These are phyloP conservation scores for Callitettix versicolor DNA, from an alignment of 1,140 invertebrate species.

Conservation along the genomic window DNA sequence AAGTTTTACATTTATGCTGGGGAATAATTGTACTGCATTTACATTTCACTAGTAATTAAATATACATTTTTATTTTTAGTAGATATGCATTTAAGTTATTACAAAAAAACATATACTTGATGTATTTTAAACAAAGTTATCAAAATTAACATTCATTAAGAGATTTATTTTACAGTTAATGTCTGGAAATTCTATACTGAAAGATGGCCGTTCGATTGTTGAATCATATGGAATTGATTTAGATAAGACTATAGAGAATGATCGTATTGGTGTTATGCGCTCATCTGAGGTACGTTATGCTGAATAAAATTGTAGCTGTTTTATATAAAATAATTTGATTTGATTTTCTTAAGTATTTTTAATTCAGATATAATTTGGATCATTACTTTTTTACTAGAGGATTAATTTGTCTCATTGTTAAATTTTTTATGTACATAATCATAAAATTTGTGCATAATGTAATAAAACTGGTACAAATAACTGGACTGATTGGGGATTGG, in stretches of 20 bases:
- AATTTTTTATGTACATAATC: no score
- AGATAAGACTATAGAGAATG: constrained; percentile 72
- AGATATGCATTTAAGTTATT: neutral
- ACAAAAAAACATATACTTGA: neutral
- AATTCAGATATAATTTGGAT: neutral
- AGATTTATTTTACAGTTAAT: constrained; percentile 54
- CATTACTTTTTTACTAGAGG: neutral
- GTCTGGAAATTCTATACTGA: constrained; percentile 72
- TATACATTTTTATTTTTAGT: neutral
- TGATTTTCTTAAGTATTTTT: constrained; percentile 1
- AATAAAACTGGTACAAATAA: no score
- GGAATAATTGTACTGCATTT: no score
- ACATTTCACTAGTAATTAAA: neutral
- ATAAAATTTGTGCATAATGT: no score
- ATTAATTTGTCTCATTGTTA: constrained; percentile 7
- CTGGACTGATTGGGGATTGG: no score
- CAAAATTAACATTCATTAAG: no score
- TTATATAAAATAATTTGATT: neutral
- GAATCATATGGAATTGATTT: constrained; percentile 78
- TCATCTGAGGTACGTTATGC: constrained; percentile 55
- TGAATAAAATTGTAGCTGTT: constrained; percentile 5
- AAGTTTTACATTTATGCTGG: no score
- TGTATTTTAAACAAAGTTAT: no score
- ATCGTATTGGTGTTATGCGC: constrained; percentile 71
- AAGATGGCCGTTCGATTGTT: constrained; percentile 64